Conservation (phyloP, 2,113 vertebrate species). For the Poeciliopsis occidentalis region DNA sequence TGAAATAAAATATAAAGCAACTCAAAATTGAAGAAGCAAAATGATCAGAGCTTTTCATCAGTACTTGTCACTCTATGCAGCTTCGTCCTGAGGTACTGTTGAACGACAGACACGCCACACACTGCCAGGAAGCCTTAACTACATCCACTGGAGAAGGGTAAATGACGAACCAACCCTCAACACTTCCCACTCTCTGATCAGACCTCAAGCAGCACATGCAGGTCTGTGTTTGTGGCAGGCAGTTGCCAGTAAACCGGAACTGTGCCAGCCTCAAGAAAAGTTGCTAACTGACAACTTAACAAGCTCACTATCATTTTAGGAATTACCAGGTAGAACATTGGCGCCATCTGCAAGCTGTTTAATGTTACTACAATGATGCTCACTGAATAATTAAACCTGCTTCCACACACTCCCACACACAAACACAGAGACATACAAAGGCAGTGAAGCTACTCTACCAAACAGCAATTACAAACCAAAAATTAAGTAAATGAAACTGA, state of each 20-base stretch:
- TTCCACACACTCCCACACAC: constrained; percentile 19
- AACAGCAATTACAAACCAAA: constrained; percentile 34
- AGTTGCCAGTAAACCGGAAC: neutral
- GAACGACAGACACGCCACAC: constrained; percentile 41
- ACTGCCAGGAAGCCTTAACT: constrained; percentile 4
- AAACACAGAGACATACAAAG: constrained; percentile 39
- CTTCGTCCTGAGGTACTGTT: constrained; percentile 69
- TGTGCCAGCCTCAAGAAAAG: neutral
- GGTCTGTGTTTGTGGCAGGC: neutral
- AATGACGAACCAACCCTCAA: constrained; percentile 12
- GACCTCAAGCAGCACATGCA: constrained; percentile 6
- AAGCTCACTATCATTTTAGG: neutral
- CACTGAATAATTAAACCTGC: neutral
- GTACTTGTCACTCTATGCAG: constrained; percentile 48
- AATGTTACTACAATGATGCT: constrained; percentile 25
- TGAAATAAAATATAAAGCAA: constrained; percentile 34
- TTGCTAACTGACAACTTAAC: neutral
- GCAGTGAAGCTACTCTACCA: constrained; percentile 69
- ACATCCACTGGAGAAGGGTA: neutral
- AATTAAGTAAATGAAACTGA: constrained; percentile 54
- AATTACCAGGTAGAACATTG: neutral
- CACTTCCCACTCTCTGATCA: neutral
- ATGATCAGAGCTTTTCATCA: constrained; percentile 29
- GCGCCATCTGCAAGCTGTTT: constrained; percentile 42
- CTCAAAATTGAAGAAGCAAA: constrained; percentile 43